Evolutionary conservation across 2,888 invertebrate genomes (phyloP), one percentile per base, ranked within the genome.

Genomic region (Oscheius myriophilus): DNA sequence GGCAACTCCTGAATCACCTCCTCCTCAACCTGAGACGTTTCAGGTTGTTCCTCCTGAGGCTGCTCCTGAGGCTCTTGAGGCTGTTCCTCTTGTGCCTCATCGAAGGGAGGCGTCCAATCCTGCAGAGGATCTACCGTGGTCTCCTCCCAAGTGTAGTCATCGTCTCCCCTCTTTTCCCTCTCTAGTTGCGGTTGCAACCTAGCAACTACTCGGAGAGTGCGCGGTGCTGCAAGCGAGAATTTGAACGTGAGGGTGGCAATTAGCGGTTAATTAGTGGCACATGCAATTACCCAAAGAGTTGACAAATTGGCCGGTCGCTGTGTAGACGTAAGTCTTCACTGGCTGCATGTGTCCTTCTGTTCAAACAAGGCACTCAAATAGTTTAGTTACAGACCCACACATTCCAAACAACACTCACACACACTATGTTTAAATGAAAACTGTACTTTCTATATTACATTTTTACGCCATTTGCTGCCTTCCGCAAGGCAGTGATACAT

Each of bases 291-390:
- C 77, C 68, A 77, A 18, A 54, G 66, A 49, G n/a, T 58, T 68
- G 43, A 77, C 70, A 51, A 77, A 77, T 54, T 77, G 67, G 51
- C 77, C 77, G 46, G 71, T 77, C 9, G 77, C 77, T 39, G 77
- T 77, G 70, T 77, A 77, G 51, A 77, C 75, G 58, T 77, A 77
- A 16, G 77, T 77, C 58, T 73, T 71, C 63, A 77, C 77, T 12
- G 77, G 77, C 58, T 77, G 62, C 25, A 74, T 63, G 33, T 61
- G 53, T 23, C 21, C 23, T 25, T 54, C 53, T 54, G 53, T 3
- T 12, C 21, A 16, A 33, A 57, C n/a, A 33, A 39, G 18, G 39
- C 41, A 33, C 21, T 39, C n/a, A n/a, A 11, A 55, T 16, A n/a
- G n/a, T n/a, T n/a, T n/a, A n/a, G n/a, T 46, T 46, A 46, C 4